Percentiles rank a stretch among this genome's conserved stretches.
These are phyloP conservation scores for Tenthredo notha DNA, from an alignment of 2,888 invertebrate genomes.

Conservation along the genomic window DNA sequence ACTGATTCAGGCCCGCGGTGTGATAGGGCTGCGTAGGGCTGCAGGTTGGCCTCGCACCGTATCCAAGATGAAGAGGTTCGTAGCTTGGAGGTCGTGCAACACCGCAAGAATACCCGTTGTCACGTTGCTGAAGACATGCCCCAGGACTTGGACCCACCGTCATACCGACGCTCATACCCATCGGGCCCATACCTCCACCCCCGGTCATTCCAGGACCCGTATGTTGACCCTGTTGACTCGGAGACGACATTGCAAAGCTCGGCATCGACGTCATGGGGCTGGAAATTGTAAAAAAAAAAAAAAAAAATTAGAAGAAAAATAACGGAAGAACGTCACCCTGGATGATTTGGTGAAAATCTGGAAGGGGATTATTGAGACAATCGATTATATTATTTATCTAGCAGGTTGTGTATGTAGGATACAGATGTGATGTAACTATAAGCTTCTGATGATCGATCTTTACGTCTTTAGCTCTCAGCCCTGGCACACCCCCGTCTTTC, in stretches of 20 bases:
- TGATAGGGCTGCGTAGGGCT: slow-evolving; percentile 86
- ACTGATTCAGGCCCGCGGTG: slow-evolving; percentile 77
- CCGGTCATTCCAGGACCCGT: slow-evolving; percentile 73
- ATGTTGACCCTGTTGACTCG: slow-evolving; percentile 72
- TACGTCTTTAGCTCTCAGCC: neutral
- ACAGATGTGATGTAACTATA: neutral
- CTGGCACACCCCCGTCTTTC: neutral
- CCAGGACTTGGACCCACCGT: slow-evolving; percentile 80
- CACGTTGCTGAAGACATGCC: slow-evolving; percentile 81
- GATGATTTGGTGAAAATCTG: neutral
- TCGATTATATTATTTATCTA: neutral
- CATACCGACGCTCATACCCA: slow-evolving; percentile 78
- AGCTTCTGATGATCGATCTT: neutral
- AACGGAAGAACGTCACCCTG: neutral
- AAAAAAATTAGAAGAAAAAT: too few species aligned
- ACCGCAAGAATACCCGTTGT: slow-evolving; percentile 80
- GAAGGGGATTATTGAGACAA: neutral
- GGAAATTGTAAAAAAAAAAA: slow-evolving; percentile 56
- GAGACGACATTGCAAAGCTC: slow-evolving; percentile 78
- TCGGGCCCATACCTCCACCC: slow-evolving; percentile 74
- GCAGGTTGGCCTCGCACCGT: slow-evolving; percentile 83
- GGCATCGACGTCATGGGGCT: slow-evolving; percentile 83
- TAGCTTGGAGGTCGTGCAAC: slow-evolving; percentile 80
- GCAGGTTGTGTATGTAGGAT: neutral
- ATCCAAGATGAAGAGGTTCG: slow-evolving; percentile 80